Base-by-base conservation (phyloP, 2,888 invertebrate genomes). In the Philereme transversata region DNA sequence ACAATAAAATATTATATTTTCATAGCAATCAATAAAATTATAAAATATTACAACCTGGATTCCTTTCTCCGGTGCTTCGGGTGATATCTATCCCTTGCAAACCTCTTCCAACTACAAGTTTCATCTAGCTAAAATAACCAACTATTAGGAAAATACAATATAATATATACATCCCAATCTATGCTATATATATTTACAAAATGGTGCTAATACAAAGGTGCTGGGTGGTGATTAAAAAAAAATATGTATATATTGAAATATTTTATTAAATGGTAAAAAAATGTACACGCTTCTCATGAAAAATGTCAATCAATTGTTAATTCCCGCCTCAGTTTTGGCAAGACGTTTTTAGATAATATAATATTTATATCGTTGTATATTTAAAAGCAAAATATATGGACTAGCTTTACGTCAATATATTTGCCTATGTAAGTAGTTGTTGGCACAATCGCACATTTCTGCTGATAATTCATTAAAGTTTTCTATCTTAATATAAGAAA, bases 211-310 rank as follows among this genome's bases (percentile, higher is more conserved):
- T 46, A 52, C n/a, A 36, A 22, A 45, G 40, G 34, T 41, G 11
- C 8, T 41, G 33, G 10, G 45, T 61, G 47, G 38, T 57, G 2
- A 58, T 49, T 60, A 8, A 62, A 84, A 88, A 22, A 74, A 82
- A 78, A 51, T 73, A 63, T 22, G 55, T 57, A 67, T 45, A n/a
- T 80, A 85, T 87, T 84, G 67, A 80, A 83, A 84, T 70, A 76
- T 85, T 91, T 90, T 91, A 91, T 90, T 91, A 83, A 86, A 83
- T 83, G 78, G 86, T 89, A 90, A 83, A 88, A 90, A 90, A 90
- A 87, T 87, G 79, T 88, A 88, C 86, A 88, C 81, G 75, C 79
- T 55, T 81, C 81, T 83, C 84, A 84, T 70, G 77, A 75, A 84
- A 79, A 79, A 80, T 80, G 79, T 78, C 70, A 77, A 75, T 79